phyloP scores from a whole-genome alignment of 2,888 invertebrate genomes.

The Andrena haemorrhoa region DNA sequence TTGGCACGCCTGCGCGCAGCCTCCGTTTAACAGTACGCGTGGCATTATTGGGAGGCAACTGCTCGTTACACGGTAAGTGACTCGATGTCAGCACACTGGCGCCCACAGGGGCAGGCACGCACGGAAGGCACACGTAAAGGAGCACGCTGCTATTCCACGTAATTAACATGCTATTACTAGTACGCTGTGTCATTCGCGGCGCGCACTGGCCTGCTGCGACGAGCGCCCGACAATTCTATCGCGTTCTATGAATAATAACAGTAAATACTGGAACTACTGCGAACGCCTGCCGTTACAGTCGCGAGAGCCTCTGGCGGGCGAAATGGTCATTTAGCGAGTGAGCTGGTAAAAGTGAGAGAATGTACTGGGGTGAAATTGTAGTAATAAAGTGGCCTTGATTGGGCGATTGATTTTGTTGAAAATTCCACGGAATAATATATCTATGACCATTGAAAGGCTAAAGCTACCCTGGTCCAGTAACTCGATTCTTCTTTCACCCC shows the following conservation, averaged over 20 bases:
- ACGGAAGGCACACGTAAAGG: background rate
- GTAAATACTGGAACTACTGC: no score
- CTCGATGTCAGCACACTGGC: slow-evolving; percentile 10
- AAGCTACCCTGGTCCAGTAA: no score
- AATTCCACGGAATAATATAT: no score
- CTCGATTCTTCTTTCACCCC: no score
- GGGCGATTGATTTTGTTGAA: no score
- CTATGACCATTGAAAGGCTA: no score
- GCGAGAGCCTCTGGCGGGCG: no score
- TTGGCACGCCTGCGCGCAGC: slow-evolving; percentile 9
- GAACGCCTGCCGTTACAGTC: no score
- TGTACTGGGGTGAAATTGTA: no score
- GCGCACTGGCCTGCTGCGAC: background rate
- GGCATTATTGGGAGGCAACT: slow-evolving; percentile 17
- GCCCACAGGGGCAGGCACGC: background rate
- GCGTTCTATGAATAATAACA: background rate
- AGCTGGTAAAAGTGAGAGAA: no score
- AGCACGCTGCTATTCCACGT: slow-evolving; percentile 17
- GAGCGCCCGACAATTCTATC: background rate
- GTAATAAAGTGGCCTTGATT: no score
- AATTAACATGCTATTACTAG: slow-evolving; percentile 44
- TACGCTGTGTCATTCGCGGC: slow-evolving; percentile 1
- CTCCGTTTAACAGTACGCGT: slow-evolving; percentile 24
- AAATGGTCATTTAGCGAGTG: no score
- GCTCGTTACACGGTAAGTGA: slow-evolving; percentile 20